Base-by-base conservation (phyloP, 1,140 invertebrate species). In the Sesamia nonagrioides region DNA sequence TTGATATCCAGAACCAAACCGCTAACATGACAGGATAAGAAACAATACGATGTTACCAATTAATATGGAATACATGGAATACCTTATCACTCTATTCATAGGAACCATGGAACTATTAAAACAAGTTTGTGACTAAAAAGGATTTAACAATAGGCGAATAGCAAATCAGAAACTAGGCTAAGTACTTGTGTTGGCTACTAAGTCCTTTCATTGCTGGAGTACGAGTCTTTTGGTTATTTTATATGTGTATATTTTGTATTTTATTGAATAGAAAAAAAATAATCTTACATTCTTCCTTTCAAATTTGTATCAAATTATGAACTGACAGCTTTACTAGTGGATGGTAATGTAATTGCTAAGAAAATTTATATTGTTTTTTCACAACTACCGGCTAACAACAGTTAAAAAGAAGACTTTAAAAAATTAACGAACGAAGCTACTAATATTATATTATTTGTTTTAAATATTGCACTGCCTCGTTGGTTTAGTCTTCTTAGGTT, bases 51-150 rank as follows among this genome's bases (percentile, higher is more conserved):
- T 18, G 17, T 42, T 42, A 11, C 11, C 61, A 66, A 66, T 66
- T 66, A 66, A 66, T 66, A 21, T 66, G 61, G 61, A 21, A 42
- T 21, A 42, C n/a, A n/a, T n/a, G n/a, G n/a, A n/a, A n/a, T 42
- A 42, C 37, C 61, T 42, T 66, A 66, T 66, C 61, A 18, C 58
- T 63, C 37, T 66, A 42, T 66, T 42, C 37, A 17, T 66, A 66
- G 42, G 40, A 40, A 63, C 17, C 42, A 42, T 66, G 18, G 37
- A 42, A 42, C n/a, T 42, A 42, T 17, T 17, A 17, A 42, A 66
- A 66, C 61, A 17, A 66, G 61, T 66, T 66, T 66, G 37, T 6
- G 37, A 21, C 61, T 66, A 40, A 66, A 66, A 66, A 66, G 61
- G 61, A 66, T 7, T 66, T 66, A 35, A 35, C 33, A 33, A 21